Conservation (phyloP, 2,888 invertebrate species). For the Spodoptera picta region DNA sequence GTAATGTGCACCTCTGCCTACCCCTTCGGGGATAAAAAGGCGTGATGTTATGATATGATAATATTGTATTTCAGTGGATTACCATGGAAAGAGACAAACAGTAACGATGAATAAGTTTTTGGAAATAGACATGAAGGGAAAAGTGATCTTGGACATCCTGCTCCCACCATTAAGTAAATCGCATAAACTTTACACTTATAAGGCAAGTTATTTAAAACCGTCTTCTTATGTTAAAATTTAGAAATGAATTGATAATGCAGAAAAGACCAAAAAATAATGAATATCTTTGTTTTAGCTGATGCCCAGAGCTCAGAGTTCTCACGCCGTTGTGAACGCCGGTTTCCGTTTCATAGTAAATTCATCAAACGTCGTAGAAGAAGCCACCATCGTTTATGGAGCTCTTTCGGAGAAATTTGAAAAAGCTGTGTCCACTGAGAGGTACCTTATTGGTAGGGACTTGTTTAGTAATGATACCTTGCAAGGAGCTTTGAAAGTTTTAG, state of each 20-base stretch:
- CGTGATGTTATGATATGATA: too few relatives aligned
- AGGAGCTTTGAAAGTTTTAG: conserved; percentile 65
- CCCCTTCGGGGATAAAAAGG: too few relatives aligned
- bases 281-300: conserved; percentile 87
- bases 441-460: conserved; percentile 76
- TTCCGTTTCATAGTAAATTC: conserved; percentile 88
- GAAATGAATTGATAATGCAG: too few relatives aligned
- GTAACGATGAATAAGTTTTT: conserved; percentile 79
- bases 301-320: conserved; percentile 91
- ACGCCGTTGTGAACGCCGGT: conserved; percentile 93
- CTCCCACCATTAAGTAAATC: conserved; percentile 80
- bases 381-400: conserved; percentile 89
- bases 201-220: conserved; percentile 67
- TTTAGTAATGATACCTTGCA: conserved; percentile 79
- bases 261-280: too few relatives aligned
- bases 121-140: conserved; percentile 51
- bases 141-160: conserved; percentile 61
- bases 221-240: too few relatives aligned
- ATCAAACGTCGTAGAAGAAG: conserved; percentile 31
- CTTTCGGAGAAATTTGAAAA: conserved; percentile 79
- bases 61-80: conserved; percentile 59
- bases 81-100: conserved; percentile 31
- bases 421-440: conserved; percentile 85
- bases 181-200: conserved; percentile 88
- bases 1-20: too few relatives aligned